Conservation (phyloP, 2,113 vertebrate species). For the Eurystomus gularis region DNA sequence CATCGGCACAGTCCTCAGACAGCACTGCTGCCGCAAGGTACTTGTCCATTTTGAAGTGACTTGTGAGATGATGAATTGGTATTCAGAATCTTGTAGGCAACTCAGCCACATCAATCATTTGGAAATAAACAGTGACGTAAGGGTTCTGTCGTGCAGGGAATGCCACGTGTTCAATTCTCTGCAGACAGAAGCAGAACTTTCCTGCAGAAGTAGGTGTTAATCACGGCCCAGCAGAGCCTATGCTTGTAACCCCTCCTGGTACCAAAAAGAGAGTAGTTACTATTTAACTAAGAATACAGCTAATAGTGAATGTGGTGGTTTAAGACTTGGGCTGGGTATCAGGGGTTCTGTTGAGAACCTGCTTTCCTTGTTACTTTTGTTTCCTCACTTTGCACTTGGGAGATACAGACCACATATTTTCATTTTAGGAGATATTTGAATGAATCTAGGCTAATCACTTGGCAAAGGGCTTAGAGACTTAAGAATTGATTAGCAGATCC, state of each 20-base stretch:
- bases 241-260: neutral
- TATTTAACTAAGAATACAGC: neutral
- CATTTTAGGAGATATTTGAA: neutral
- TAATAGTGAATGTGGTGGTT: neutral
- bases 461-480: neutral
- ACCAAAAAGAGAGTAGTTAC: neutral
- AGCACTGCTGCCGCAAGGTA: constrained; percentile 69
- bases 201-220: neutral
- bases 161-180: neutral
- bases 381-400: neutral
- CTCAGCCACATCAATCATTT: neutral
- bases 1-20: constrained; percentile 63
- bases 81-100: neutral
- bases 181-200: neutral
- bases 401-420: neutral
- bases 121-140: neutral
- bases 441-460: neutral
- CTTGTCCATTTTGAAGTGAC: neutral
- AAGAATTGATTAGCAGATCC: neutral
- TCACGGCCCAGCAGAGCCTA: neutral
- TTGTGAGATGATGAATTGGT: neutral
- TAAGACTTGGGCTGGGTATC: neutral
- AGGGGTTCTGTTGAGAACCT: neutral
- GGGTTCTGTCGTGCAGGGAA: neutral
- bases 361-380: neutral